Evolutionary conservation across 2,797 vertebrate species (phyloP), one percentile per base, ranked within the genome.

Genomic region (Galaxias olidus): DNA sequence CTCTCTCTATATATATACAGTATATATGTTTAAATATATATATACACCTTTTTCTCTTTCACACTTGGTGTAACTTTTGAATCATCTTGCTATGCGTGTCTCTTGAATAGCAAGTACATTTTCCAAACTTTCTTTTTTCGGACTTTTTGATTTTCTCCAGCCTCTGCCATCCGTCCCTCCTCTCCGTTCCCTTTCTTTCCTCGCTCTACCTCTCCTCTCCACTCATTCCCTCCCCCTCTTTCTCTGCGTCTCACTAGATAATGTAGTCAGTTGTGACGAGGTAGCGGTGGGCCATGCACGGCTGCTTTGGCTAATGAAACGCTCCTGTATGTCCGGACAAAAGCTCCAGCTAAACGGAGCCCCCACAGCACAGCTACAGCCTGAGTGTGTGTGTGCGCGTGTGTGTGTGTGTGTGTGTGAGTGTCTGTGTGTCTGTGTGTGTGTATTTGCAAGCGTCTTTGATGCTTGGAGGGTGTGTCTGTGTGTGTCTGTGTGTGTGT

Each of bases 251-350:
- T 66, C 73, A 81, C 72, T 74, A 71, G 78, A 84, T 81, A 63
- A 75, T 73, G 70, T 61, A 69, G 79, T 68, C 80, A 82, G 84
- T 86, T 85, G 80, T 87, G 88, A 86, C 88, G 88, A 90, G 88
- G 75, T 83, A 91, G 86, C 88, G 87, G 74, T n/a, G 66, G 73
- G 84, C 78, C 86, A 86, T 84, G 87, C 86, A 87, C 61, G 45
- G 70, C 66, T 84, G 84, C 83, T 81, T 87, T 82, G 76, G 86
- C 79, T 89, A 87, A 90, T 89, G 85, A 84, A 88, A 88, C 78
- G 77, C 71, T 81, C 71, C 74, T 77, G 76, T 87, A 81, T 84
- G 80, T 82, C 6, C 30, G 6, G 30, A 81, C 88, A 86, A 87
- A 82, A 82, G 84, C 84, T 81, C 77, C 73, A 61, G 30, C 30